Conservation (phyloP, 2,113 vertebrate genomes). For the Pao palembangensis region DNA sequence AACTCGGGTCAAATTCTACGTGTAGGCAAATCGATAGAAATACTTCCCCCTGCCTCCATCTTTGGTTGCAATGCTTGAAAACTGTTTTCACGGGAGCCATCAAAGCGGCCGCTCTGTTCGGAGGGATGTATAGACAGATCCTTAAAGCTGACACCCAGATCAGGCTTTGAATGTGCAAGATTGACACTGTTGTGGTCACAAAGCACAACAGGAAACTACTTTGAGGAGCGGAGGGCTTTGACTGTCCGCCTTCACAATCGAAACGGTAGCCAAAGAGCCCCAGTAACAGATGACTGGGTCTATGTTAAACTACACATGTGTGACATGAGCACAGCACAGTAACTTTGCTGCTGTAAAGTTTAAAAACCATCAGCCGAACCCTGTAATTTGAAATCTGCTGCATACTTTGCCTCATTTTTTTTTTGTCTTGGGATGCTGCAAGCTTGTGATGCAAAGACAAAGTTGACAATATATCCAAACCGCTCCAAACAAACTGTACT, state of each 20-base stretch:
- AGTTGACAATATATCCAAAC: conserved; percentile 45
- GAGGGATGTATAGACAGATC: conserved; percentile 66
- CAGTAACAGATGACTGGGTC: conserved; percentile 51
- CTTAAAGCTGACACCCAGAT: conserved; percentile 62
- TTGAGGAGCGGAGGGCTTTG: conserved; percentile 71
- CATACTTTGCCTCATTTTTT: conserved; percentile 8
- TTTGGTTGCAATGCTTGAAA: conserved; percentile 44
- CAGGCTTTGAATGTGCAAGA: conserved; percentile 71
- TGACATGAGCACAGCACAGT: conserved; percentile 10
- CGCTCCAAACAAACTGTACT: conserved; percentile 23
- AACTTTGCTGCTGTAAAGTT: not conserved
- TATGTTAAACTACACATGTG: conserved; percentile 44
- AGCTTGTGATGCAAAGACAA: conserved; percentile 50
- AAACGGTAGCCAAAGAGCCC: conserved; percentile 56
- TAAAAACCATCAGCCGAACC: not conserved
- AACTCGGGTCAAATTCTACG: conserved; percentile 33
- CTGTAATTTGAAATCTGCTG: conserved; percentile 5
- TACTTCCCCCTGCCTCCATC: conserved; percentile 13
- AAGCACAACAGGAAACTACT: conserved; percentile 76
- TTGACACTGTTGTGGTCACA: conserved; percentile 75
- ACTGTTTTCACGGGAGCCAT: conserved; percentile 63
- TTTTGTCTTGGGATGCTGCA: conserved; percentile 31
- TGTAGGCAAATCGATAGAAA: conserved; percentile 40
- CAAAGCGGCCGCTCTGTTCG: conserved; percentile 54
- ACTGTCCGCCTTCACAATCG: conserved; percentile 70